These are phyloP conservation scores for Tetheella fluctuosa DNA, from an alignment of 2,888 invertebrate genomes.

Conservation along the genomic window DNA sequence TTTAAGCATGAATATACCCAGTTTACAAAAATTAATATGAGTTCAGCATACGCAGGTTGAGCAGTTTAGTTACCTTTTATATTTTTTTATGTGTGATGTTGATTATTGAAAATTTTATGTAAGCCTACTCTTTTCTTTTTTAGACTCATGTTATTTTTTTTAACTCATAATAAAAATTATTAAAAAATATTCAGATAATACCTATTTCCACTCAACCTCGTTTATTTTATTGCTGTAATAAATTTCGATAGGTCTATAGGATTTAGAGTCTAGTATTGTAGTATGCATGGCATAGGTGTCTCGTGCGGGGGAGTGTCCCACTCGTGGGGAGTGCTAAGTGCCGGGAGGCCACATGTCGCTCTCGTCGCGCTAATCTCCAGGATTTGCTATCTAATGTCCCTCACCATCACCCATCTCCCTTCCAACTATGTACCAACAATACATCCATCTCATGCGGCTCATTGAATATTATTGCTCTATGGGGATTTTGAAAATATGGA, in stretches of 20 bases:
- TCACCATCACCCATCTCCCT: constrained; percentile 59
- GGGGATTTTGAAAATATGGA: constrained; percentile 84
- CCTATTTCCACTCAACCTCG: neutral
- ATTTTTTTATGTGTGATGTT: too few relatives aligned
- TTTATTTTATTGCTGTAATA: neutral
- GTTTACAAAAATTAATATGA: too few relatives aligned
- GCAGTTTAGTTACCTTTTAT: too few relatives aligned
- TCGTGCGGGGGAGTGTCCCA: constrained; percentile 46
- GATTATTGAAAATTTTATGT: too few relatives aligned
- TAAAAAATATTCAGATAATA: neutral
- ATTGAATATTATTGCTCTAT: constrained; percentile 84
- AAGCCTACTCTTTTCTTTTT: too few relatives aligned
- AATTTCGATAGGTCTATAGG: neutral
- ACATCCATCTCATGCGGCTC: constrained; percentile 73
- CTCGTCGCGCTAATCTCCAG: constrained; percentile 82
- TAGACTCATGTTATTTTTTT: too few relatives aligned
- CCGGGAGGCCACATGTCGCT: constrained; percentile 82
- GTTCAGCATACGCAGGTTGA: too few relatives aligned
- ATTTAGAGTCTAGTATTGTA: constrained; percentile 31
- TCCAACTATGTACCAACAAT: constrained; percentile 46
- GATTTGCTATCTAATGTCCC: constrained; percentile 82
- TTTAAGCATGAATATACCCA: too few relatives aligned
- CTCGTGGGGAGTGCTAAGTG: constrained; percentile 72
- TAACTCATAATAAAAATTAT: too few relatives aligned
- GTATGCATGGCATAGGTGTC: constrained; percentile 48